Evolutionary conservation across 2,113 vertebrate genomes (phyloP).

Genomic region (Castor canadensis): DNA sequence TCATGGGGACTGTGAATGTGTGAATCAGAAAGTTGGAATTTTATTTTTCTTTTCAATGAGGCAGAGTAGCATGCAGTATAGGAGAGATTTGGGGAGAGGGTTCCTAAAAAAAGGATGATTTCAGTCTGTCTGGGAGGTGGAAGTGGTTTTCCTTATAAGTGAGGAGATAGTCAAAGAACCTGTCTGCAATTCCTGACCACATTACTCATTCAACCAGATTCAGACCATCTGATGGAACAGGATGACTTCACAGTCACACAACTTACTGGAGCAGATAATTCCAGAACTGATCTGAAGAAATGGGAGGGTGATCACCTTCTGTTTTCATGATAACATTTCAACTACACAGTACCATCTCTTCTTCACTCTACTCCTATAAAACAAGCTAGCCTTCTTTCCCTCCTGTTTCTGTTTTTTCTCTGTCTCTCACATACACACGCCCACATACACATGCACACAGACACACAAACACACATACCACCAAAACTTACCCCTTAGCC

Average conservation of each 20-base stretch:
- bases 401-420: neutral
- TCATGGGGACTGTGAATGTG: neutral
- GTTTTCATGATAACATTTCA: neutral
- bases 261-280: neutral
- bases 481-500: neutral
- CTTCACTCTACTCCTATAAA: neutral
- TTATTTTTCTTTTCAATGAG: neutral
- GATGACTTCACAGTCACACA: too few relatives aligned
- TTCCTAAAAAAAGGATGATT: neutral
- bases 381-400: neutral
- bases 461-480: neutral
- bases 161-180: neutral
- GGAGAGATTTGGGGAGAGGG: neutral
- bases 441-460: neutral
- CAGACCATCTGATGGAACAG: accelerated
- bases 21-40: neutral
- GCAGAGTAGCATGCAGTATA: neutral
- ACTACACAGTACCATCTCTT: neutral
- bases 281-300: neutral
- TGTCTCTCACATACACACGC: neutral
- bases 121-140: neutral
- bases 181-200: neutral
- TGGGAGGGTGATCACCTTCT: neutral
- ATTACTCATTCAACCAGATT: neutral
- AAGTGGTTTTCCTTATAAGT: accelerated